A percentile compares a stretch with the other conserved stretches of the same genome.
Conservation (phyloP, 2,113 vertebrate genomes). For the Nymphicus hollandicus region DNA sequence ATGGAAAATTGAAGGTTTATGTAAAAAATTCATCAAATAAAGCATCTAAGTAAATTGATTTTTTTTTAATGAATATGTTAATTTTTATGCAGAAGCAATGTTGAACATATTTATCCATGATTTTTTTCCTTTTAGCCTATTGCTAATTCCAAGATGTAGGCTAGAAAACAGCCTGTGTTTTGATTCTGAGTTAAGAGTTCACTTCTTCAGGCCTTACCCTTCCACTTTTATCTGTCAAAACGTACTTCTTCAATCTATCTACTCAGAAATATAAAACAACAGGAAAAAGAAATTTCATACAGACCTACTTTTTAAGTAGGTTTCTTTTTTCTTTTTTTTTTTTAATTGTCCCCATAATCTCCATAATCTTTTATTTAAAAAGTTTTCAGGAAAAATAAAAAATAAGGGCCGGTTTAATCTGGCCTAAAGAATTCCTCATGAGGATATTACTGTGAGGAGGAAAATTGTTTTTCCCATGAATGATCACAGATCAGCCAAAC, state of each 20-base stretch:
- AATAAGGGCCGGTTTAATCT: neutral
- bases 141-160: neutral
- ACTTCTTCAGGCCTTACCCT: neutral
- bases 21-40: slow-evolving; percentile 4
- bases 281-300: neutral
- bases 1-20: neutral
- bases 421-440: neutral
- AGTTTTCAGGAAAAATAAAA: neutral
- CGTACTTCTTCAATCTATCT: neutral
- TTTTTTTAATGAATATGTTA: slow-evolving; percentile 28
- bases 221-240: neutral
- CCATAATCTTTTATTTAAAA: neutral
- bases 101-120: neutral
- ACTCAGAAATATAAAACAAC: neutral
- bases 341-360: neutral
- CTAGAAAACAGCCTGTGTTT: neutral
- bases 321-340: neutral
- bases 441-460: neutral
- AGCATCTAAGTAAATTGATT: neutral
- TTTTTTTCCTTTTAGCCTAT: neutral
- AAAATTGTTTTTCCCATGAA: neutral
- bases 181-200: neutral
- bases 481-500: neutral
- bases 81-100: neutral
- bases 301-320: neutral